Evolutionary conservation across 2,113 vertebrate genomes (phyloP), one percentile per base, ranked within the genome.

Genomic region (Chitala chitala): DNA sequence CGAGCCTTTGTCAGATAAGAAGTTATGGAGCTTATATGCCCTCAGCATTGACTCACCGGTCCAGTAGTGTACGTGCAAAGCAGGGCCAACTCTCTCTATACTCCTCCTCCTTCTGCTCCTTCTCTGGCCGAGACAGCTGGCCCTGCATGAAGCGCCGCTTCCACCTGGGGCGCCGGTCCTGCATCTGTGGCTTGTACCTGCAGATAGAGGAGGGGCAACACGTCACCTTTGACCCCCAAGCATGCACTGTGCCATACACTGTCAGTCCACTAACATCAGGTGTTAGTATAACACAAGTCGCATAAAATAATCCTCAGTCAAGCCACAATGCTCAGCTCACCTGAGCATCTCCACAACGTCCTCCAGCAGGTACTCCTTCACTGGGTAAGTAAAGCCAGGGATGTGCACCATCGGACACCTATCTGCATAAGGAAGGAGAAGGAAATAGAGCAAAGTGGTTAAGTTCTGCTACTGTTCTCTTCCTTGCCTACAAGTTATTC

Each of bases 331-430:
- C n/a, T 24, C 20, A 46, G 40, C 86, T 80, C 78, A 94, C 97
- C 93, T 89, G 78, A 93, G 78, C 87, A 95, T 93, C 85, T 99
- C 94, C 81, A 98, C 85, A 24, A 98, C 87, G 51, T 99, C 96
- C 80, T 99, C 97, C 0, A 99, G 87, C 44, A 98, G 88, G 78
- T 94, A 96, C 38, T 98, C 96, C 71, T 91, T 86, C 73, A 99
- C 97, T 0, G 96, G 96, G 82, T 93, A 99, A 0, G 97, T 94
- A 84, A 96, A 93, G 0, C 97, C 97, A 75, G 97, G 96, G 80
- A 98, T 98, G 83, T 98, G 96, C 77, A 98, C 89, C 89, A 98
- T 94, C 33, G 95, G 94, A 78, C 94, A 98, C 12, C 89, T 85
- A 77, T 89, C 97, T 99, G 76, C 75, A 3, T 24, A 42, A 12